These are phyloP conservation scores for Serranus cabrilla DNA, from an alignment of 2,797 vertebrate genomes.

Conservation along the genomic window DNA sequence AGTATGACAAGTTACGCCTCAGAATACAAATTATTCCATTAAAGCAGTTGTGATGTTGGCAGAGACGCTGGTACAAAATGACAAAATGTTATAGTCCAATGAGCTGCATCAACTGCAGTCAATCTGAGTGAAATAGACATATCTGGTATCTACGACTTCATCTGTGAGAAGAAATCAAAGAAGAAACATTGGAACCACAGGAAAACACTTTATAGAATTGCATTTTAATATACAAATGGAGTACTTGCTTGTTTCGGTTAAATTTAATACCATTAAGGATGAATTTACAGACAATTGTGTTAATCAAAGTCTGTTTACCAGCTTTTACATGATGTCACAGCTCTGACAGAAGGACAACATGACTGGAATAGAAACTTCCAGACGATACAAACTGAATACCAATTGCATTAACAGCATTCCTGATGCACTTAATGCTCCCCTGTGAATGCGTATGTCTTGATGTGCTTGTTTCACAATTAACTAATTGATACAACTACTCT, in stretches of 20 bases:
- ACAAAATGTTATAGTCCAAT: slow-evolving; percentile 55
- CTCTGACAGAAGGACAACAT: slow-evolving; percentile 29
- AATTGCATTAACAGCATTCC: slow-evolving; percentile 15
- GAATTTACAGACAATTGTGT: slow-evolving; percentile 26
- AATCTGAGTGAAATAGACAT: slow-evolving; percentile 43
- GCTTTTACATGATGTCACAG: slow-evolving; percentile 20
- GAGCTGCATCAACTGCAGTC: slow-evolving; percentile 48
- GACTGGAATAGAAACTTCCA: slow-evolving; percentile 23
- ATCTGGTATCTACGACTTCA: slow-evolving; percentile 31
- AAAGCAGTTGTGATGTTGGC: slow-evolving; percentile 37
- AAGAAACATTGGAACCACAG: slow-evolving; percentile 8
- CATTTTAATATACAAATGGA: slow-evolving; percentile 3
- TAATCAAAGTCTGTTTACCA: slow-evolving; percentile 42
- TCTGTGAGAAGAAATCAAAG: slow-evolving; percentile 20
- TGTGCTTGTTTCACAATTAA: slow-evolving; percentile 19
- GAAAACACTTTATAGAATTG: slow-evolving; percentile 5
- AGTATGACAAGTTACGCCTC: slow-evolving; percentile 31
- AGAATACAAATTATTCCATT: slow-evolving; percentile 49
- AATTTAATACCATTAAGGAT: slow-evolving; percentile 5
- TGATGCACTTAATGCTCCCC: slow-evolving; percentile 6
- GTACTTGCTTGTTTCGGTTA: slow-evolving; percentile 8
- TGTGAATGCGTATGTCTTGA: neutral
- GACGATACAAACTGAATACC: slow-evolving; percentile 19
- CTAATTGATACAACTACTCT: slow-evolving; percentile 27
- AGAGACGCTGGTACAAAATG: slow-evolving; percentile 39